Percentiles rank a stretch among this genome's conserved stretches.
Conservation (phyloP, 2,797 vertebrate species). For the Xenentodon cancila region DNA sequence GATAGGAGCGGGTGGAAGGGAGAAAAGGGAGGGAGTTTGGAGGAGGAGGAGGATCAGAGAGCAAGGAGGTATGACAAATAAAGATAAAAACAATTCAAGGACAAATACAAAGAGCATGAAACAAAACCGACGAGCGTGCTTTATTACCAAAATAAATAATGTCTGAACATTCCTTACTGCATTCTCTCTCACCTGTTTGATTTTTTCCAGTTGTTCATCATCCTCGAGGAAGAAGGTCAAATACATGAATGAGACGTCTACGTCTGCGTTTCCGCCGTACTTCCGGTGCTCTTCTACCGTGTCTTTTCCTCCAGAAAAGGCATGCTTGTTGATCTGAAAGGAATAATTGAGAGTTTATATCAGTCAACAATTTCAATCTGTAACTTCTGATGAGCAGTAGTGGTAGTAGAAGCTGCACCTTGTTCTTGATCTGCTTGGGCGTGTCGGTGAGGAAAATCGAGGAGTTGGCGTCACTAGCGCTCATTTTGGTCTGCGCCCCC, state of each 20-base stretch:
- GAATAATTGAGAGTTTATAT: not conserved
- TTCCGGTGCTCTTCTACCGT: slow-evolving; percentile 94
- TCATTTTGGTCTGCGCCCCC: slow-evolving; percentile 99
- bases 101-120: not conserved
- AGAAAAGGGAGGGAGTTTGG: not conserved
- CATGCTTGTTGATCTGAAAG: slow-evolving; percentile 94
- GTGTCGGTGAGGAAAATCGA: slow-evolving; percentile 98
- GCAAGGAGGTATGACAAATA: slow-evolving; percentile 1
- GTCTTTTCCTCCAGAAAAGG: slow-evolving; percentile 96
- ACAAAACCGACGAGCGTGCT: not conserved
- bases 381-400: not conserved
- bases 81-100: not conserved
- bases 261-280: slow-evolving; percentile 91
- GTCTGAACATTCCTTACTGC: not conserved
- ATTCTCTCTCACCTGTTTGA: slow-evolving; percentile 87
- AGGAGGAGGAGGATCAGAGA: not conserved
- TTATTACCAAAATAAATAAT: not conserved
- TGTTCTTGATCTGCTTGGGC: slow-evolving; percentile 96
- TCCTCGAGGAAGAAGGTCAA: slow-evolving; percentile 98
- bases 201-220: slow-evolving; percentile 91
- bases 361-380: not conserved
- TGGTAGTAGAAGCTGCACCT: slow-evolving; percentile 76
- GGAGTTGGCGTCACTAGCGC: slow-evolving; percentile 94
- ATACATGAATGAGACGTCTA: slow-evolving; percentile 97
- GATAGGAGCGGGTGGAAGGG: not conserved